These are phyloP conservation scores for Drosophila pachea DNA, from an alignment of 1,140 invertebrate species.

Conservation along the genomic window DNA sequence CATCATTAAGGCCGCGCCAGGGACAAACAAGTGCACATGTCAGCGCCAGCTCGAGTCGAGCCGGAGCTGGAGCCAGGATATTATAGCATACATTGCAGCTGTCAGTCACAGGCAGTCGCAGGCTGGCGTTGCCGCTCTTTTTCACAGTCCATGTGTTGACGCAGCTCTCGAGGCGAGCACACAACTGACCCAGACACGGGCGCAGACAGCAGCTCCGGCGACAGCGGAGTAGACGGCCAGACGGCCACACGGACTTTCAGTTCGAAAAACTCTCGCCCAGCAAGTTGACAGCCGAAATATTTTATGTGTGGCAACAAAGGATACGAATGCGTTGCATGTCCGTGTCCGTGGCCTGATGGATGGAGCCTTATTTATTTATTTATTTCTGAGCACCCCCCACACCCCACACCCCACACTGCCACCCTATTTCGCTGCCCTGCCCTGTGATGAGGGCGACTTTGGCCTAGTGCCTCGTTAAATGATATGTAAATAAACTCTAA, in stretches of 20 bases:
- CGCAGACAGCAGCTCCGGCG: constrained; percentile 15
- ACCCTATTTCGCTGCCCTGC: too few species aligned
- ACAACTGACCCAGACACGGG: constrained; percentile 43
- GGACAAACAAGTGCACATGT: constrained; percentile 74
- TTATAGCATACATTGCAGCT: constrained; percentile 76
- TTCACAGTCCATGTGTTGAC: constrained; percentile 47
- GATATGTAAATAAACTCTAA: constrained; percentile 73
- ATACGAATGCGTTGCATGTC: constrained; percentile 16
- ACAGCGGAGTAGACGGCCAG: constrained; percentile 11
- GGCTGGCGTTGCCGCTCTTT: constrained; percentile 13
- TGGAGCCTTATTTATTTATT: constrained; percentile 68
- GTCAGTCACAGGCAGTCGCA: constrained; percentile 57
- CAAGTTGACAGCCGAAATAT: constrained; percentile 72
- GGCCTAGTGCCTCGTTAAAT: constrained; percentile 57
- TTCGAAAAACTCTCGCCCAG: constrained; percentile 40
- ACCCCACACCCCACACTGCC: not conserved
- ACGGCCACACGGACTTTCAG: not conserved
- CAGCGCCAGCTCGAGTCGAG: constrained; percentile 50
- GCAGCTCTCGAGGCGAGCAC: constrained; percentile 62
- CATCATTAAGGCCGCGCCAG: constrained; percentile 70
- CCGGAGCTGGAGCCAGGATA: constrained; percentile 48
- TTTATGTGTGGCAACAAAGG: constrained; percentile 67
- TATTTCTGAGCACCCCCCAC: constrained; percentile 20
- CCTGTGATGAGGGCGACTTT: constrained; percentile 1
- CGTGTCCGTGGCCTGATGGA: constrained; percentile 59